phyloP scores from a whole-genome alignment of 2,113 vertebrate genomes.

The Orthonyx spaldingii region DNA sequence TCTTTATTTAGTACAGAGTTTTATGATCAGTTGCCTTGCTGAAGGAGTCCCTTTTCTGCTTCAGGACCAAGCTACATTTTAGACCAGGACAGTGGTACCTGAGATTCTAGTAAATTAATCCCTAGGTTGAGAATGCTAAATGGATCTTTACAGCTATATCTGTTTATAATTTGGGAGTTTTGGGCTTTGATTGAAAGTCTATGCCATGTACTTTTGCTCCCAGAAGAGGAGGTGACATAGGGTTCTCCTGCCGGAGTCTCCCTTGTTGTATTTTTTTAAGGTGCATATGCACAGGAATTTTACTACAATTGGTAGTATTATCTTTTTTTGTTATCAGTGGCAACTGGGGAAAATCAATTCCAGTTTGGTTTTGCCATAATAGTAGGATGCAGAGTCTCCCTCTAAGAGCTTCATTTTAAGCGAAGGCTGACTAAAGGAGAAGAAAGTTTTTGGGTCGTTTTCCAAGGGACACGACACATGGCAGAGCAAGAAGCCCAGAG shows the following conservation, averaged over 20 bases:
- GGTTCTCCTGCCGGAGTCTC: neutral
- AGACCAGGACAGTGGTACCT: neutral
- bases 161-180: neutral
- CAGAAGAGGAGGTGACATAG: neutral
- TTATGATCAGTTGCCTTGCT: neutral
- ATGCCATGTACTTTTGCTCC: neutral
- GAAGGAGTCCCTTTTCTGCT: neutral
- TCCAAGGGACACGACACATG: accelerated
- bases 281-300: neutral
- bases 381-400: neutral
- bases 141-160: neutral
- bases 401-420: neutral
- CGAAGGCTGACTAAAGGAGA: neutral
- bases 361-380: neutral
- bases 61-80: neutral
- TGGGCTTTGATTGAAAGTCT: neutral
- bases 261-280: neutral
- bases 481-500: neutral
- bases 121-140: neutral
- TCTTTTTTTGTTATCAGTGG: neutral
- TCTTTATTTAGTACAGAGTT: neutral
- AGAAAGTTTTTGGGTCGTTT: neutral
- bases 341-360: neutral
- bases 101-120: neutral
- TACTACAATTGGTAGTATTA: neutral